Conservation (phyloP, 2,888 invertebrate genomes). For the Eurois occulta region DNA sequence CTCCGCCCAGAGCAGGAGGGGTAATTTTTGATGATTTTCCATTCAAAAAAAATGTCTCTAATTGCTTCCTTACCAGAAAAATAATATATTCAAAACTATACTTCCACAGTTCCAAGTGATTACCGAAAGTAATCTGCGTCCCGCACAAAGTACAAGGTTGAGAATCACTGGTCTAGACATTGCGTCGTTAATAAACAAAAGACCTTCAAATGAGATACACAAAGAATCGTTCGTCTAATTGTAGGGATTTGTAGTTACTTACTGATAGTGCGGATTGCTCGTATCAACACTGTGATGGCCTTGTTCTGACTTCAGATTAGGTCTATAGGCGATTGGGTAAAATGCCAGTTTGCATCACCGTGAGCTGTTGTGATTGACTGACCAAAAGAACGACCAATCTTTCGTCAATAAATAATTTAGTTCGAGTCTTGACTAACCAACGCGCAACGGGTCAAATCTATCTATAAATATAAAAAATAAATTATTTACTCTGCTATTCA, state of each 20-base stretch:
- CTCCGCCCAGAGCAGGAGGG: too few species aligned
- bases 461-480: background rate
- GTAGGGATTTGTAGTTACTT: slow-evolving; percentile 40
- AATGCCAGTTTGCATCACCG: background rate
- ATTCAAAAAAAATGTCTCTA: too few species aligned
- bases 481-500: slow-evolving; percentile 14
- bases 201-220: slow-evolving; percentile 24
- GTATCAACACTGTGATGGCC: slow-evolving; percentile 20
- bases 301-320: slow-evolving; percentile 23
- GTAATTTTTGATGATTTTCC: too few species aligned
- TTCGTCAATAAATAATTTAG: background rate
- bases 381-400: background rate
- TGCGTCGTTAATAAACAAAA: slow-evolving; percentile 18
- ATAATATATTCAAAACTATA: background rate
- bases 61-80: background rate
- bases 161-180: slow-evolving; percentile 26
- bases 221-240: slow-evolving; percentile 30
- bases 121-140: background rate
- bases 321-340: slow-evolving; percentile 16
- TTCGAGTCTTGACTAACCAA: background rate
- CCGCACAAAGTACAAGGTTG: background rate
- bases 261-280: slow-evolving; percentile 30
- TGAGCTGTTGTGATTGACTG: background rate
- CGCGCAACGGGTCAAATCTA: background rate
- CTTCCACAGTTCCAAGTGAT: background rate